These are phyloP conservation scores for Albula goreensis DNA, from an alignment of 2,113 vertebrate genomes.

Conservation along the genomic window DNA sequence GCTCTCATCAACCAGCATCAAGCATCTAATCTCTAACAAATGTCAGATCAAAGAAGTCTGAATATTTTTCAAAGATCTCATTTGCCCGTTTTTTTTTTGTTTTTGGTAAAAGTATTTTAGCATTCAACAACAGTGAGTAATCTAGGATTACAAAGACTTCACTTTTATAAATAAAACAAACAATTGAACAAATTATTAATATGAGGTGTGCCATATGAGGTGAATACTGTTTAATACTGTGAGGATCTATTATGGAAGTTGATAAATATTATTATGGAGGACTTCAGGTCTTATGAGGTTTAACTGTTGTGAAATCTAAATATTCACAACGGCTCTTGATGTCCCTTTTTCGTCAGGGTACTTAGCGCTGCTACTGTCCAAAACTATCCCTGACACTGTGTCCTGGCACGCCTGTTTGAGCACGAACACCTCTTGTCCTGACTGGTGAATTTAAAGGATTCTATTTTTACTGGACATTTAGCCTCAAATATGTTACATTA, in stretches of 20 bases:
- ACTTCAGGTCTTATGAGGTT: background rate
- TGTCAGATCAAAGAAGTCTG: constrained; percentile 38
- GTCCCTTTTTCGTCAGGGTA: background rate
- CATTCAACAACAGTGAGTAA: constrained; percentile 35
- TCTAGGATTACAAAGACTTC: constrained; percentile 18
- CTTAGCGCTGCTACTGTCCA: no score
- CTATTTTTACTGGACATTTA: no score
- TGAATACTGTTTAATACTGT: constrained; percentile 28
- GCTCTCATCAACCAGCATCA: constrained; percentile 33
- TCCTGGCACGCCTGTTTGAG: no score
- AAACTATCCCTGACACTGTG: background rate
- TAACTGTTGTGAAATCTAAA: background rate
- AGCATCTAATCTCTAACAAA: constrained; percentile 47
- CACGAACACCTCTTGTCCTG: no score
- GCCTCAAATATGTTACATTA: no score
- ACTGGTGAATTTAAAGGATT: no score
- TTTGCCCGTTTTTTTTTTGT: constrained; percentile 43
- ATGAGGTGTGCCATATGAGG: constrained; percentile 45
- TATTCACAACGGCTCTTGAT: background rate
- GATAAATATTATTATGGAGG: background rate
- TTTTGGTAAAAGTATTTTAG: constrained; percentile 35
- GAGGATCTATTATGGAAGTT: background rate
- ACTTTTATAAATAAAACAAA: constrained; percentile 46
- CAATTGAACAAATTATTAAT: background rate
- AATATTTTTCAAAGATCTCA: constrained; percentile 66